phyloP scores from a whole-genome alignment of 2,113 vertebrate species.

The Caranx ignobilis region DNA sequence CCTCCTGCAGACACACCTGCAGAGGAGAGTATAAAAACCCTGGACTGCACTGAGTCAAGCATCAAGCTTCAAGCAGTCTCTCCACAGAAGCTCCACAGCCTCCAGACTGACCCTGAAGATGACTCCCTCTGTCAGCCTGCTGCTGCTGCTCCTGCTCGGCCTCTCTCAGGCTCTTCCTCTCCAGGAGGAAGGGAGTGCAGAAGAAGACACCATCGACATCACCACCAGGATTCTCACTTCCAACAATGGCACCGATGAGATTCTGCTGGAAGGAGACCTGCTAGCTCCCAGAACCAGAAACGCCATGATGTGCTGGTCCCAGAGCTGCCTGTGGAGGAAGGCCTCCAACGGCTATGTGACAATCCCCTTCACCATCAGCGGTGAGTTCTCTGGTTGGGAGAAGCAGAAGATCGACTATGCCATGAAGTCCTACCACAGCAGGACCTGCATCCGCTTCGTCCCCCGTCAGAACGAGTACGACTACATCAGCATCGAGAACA shows the following conservation, averaged over 20 bases:
- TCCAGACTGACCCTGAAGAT: slow-evolving; percentile 40
- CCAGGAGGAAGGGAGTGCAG: background rate
- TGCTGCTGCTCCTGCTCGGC: slow-evolving; percentile 53
- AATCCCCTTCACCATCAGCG: slow-evolving; percentile 27
- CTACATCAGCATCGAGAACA: slow-evolving; percentile 40
- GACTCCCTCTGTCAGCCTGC: slow-evolving; percentile 46
- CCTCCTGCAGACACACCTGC: background rate
- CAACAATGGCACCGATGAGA: slow-evolving; percentile 13
- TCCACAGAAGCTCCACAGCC: slow-evolving; percentile 31
- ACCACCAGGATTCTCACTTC: slow-evolving; percentile 33
- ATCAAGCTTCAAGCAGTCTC: slow-evolving; percentile 30
- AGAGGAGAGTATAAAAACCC: no score
- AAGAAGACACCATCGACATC: slow-evolving; percentile 25
- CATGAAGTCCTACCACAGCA: slow-evolving; percentile 5
- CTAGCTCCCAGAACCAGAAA: slow-evolving; percentile 41
- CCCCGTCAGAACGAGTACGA: slow-evolving; percentile 10
- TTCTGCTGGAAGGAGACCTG: slow-evolving; percentile 52
- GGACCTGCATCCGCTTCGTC: slow-evolving; percentile 48
- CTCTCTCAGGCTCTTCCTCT: slow-evolving; percentile 44
- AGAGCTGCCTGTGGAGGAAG: slow-evolving; percentile 26
- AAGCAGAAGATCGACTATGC: background rate
- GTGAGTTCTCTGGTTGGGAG: background rate
- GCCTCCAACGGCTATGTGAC: slow-evolving; percentile 21
- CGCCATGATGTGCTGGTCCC: slow-evolving; percentile 12
- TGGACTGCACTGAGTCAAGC: no score